Conservation (phyloP, 2,113 vertebrate genomes). For the Desmodus rotundus region DNA sequence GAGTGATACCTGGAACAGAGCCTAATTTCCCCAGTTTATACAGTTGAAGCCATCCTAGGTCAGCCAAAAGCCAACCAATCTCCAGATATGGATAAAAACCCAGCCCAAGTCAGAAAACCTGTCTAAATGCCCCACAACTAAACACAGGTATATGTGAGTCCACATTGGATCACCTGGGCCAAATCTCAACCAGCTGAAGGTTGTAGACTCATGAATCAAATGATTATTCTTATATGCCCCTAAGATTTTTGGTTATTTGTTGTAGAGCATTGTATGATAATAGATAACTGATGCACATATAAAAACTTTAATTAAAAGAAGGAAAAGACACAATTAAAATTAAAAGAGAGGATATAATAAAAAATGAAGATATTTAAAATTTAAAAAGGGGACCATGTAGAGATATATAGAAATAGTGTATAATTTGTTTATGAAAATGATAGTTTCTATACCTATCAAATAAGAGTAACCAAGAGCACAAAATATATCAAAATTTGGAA, state of each 20-base stretch:
- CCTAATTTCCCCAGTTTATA: background rate
- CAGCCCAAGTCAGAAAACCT: background rate
- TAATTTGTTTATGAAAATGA: background rate
- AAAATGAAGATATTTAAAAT: background rate
- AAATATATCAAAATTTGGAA: background rate
- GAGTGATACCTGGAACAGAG: background rate
- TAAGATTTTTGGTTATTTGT: background rate
- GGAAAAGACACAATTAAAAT: background rate
- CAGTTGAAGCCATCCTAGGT: background rate
- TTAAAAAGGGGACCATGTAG: background rate
- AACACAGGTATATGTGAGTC: background rate
- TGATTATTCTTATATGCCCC: background rate
- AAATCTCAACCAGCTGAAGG: background rate
- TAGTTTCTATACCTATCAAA: background rate
- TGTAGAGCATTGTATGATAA: background rate
- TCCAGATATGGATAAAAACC: background rate
- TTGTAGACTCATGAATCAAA: background rate
- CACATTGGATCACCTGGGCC: background rate
- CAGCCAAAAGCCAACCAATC: background rate
- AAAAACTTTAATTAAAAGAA: background rate
- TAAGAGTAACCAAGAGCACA: background rate
- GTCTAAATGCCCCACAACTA: background rate
- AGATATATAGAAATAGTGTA: background rate
- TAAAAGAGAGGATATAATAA: background rate
- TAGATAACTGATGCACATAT: background rate